Conservation (phyloP, 2,888 invertebrate species). For the Cephus runcator region DNA sequence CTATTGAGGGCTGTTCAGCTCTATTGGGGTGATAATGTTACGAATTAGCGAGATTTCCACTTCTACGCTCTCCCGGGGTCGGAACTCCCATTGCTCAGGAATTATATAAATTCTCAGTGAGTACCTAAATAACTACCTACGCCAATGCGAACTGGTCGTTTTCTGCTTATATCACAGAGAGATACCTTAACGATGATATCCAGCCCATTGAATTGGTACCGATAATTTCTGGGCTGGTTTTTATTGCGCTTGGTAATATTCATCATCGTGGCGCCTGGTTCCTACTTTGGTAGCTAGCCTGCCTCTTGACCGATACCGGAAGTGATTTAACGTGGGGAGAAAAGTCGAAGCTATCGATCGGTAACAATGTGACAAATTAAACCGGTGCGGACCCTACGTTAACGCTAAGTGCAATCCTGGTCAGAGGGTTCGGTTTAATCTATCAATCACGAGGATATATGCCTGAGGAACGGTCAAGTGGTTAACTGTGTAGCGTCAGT, state of each 20-base stretch:
- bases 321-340: not conserved
- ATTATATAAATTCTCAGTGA: conserved; percentile 37
- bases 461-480: conserved; percentile 61
- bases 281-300: not conserved
- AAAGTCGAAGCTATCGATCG: not conserved
- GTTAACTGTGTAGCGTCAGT: conserved; percentile 64
- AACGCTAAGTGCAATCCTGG: not conserved
- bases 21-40: conserved; percentile 62
- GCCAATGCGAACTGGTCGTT: not conserved
- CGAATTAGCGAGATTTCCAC: conserved; percentile 62
- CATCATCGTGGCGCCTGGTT: not conserved
- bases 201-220: not conserved
- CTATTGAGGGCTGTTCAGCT: conserved; percentile 53
- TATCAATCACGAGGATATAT: conserved; percentile 53
- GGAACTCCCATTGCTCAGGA: conserved; percentile 29
- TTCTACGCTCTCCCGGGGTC: conserved; percentile 33
- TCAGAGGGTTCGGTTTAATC: conserved; percentile 53
- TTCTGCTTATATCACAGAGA: not conserved
- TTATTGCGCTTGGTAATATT: not conserved
- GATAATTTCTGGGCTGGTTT: not conserved
- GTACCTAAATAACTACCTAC: conserved; percentile 23
- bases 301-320: not conserved
- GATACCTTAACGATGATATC: not conserved
- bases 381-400: conserved; percentile 1
- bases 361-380: conserved; percentile 24